Evolutionary conservation across 2,797 vertebrate genomes (phyloP).

Genomic region (Eurystomus glaucurus): DNA sequence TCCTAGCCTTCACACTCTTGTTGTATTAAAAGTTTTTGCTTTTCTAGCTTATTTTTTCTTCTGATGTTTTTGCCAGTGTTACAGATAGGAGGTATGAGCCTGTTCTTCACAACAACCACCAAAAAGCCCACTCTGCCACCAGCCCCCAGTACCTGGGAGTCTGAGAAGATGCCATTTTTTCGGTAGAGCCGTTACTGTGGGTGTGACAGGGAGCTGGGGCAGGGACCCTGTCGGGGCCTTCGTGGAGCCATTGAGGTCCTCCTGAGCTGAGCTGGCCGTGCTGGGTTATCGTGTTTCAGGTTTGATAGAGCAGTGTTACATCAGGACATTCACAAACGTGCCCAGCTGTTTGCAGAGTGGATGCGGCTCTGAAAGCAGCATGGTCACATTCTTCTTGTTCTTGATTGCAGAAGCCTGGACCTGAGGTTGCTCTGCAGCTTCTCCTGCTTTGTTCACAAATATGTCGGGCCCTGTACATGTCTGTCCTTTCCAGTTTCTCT

Average conservation of each 20-base stretch:
- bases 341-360: background rate
- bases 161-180: background rate
- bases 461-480: accelerated
- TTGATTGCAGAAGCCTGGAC: background rate
- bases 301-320: background rate
- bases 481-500: background rate
- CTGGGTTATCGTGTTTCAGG: accelerated
- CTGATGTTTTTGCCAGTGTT: background rate
- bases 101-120: background rate
- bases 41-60: background rate
- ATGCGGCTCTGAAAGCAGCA: background rate
- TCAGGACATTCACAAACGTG: background rate
- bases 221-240: background rate
- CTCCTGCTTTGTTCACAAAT: background rate
- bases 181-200: background rate
- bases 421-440: background rate
- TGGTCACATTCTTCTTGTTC: background rate
- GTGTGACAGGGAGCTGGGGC: background rate
- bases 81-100: background rate
- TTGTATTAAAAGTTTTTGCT: background rate
- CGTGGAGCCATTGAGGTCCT: background rate
- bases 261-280: background rate
- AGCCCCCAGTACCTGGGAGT: too few relatives aligned
- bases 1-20: background rate
- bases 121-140: background rate